Evolutionary conservation across 1,140 invertebrate genomes (phyloP).

Genomic region (Drosophila seguyi): DNA sequence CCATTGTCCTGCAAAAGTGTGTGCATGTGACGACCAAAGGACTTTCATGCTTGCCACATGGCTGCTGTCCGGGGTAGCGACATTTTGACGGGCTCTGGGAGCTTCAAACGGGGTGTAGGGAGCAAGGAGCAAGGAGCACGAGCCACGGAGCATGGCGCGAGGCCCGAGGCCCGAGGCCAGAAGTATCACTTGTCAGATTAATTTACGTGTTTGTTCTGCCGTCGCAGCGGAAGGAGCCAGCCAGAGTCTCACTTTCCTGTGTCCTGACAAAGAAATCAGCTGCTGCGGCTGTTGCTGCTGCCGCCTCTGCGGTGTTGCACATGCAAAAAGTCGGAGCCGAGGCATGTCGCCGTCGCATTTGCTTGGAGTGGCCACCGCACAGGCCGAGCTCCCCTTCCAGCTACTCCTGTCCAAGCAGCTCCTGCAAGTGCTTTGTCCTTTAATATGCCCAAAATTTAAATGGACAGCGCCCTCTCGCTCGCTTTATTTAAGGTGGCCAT

Average conservation of each 20-base stretch:
- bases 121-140: conserved; percentile 8
- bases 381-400: conserved; percentile 1
- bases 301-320: conserved; percentile 68
- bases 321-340: conserved; percentile 69
- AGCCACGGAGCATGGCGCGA: conserved; percentile 8
- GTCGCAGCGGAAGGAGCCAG: conserved; percentile 60
- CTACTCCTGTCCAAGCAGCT: conserved; percentile 2
- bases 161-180: conserved; percentile 63
- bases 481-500: conserved; percentile 1
- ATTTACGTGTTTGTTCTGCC: conserved; percentile 79
- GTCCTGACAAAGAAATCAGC: conserved; percentile 76
- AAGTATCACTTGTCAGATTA: conserved; percentile 82
- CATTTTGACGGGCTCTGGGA: conserved; percentile 68
- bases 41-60: conserved; percentile 81
- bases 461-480: conserved; percentile 42
- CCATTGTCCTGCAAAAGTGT: conserved; percentile 58
- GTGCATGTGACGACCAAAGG: conserved; percentile 65
- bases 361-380: conserved; percentile 53
- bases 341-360: conserved; percentile 73
- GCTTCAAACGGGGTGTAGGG: conserved; percentile 5
- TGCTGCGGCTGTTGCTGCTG: conserved; percentile 52
- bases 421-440: conserved; percentile 59
- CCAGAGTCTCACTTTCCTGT: conserved; percentile 31
- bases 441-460: conserved; percentile 71
- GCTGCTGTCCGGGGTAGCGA: conserved; percentile 77